Evolutionary conservation across 2,888 invertebrate species (phyloP).

Genomic region (Odontomyia ornata): DNA sequence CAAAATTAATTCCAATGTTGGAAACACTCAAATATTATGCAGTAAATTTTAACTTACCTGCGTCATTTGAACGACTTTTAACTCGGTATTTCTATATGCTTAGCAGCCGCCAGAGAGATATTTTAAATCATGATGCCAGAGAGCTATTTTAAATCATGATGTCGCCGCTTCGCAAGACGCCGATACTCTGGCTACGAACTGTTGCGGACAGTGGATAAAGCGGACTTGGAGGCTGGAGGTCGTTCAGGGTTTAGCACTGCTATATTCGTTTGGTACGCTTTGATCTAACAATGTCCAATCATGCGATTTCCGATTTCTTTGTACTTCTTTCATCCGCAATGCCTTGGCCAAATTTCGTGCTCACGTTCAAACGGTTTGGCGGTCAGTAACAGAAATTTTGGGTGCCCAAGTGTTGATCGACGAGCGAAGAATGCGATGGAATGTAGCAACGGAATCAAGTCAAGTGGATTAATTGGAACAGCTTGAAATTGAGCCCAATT

Average conservation of each 20-base stretch:
- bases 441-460: background rate
- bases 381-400: slow-evolving; percentile 12
- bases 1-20: too few relatives aligned
- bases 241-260: slow-evolving; percentile 26
- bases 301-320: slow-evolving; percentile 44
- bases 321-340: slow-evolving; percentile 8
- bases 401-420: background rate
- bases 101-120: slow-evolving; percentile 13
- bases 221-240: slow-evolving; percentile 36
- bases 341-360: slow-evolving; percentile 47
- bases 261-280: background rate
- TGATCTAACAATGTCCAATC: slow-evolving; percentile 10
- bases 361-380: slow-evolving; percentile 7
- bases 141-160: slow-evolving; percentile 29
- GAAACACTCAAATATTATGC: too few relatives aligned
- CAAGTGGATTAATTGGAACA: slow-evolving; percentile 24
- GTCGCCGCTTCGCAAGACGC: background rate
- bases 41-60: too few relatives aligned
- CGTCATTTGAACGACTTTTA: too few relatives aligned
- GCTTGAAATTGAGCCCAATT: slow-evolving; percentile 23
- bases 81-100: too few relatives aligned
- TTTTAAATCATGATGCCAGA: too few relatives aligned
- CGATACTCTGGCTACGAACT: background rate
- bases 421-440: background rate
- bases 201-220: slow-evolving; percentile 10